Evolutionary conservation across 2,888 invertebrate genomes (phyloP).

Genomic region (Ferrisia virgata): DNA sequence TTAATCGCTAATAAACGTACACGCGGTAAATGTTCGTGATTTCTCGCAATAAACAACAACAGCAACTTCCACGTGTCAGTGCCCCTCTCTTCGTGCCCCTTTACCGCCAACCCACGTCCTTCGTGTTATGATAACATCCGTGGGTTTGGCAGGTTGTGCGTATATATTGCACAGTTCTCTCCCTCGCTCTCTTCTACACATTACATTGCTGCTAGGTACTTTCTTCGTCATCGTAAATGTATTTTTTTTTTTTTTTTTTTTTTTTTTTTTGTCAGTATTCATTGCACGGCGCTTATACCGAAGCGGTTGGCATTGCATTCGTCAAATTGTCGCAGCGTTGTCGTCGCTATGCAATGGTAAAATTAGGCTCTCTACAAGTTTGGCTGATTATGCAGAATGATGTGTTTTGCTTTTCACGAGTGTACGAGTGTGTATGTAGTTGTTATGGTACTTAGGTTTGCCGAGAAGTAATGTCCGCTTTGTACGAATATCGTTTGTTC

Average conservation of each 20-base stretch:
- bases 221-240: neutral
- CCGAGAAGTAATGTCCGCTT: neutral
- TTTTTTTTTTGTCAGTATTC: slow-evolving; percentile 22
- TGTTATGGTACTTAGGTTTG: too few relatives aligned
- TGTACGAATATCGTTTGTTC: neutral
- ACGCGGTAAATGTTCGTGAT: slow-evolving; percentile 44
- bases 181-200: neutral
- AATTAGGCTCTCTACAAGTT: neutral
- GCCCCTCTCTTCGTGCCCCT: slow-evolving; percentile 31
- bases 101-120: slow-evolving; percentile 23
- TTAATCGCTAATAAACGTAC: slow-evolving; percentile 43
- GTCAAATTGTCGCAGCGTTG: neutral
- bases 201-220: neutral
- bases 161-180: slow-evolving; percentile 39
- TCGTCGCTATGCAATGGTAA: neutral
- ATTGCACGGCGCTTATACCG: neutral
- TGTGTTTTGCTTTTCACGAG: neutral
- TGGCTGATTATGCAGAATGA: neutral
- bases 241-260: neutral
- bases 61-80: slow-evolving; percentile 44
- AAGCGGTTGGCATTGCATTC: slow-evolving; percentile 31
- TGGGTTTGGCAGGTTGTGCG: slow-evolving; percentile 44
- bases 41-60: slow-evolving; percentile 46
- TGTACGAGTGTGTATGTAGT: too few relatives aligned
- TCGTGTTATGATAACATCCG: slow-evolving; percentile 40